These are phyloP conservation scores for Ditula angustiorana DNA, from an alignment of 2,888 invertebrate species.

Conservation along the genomic window DNA sequence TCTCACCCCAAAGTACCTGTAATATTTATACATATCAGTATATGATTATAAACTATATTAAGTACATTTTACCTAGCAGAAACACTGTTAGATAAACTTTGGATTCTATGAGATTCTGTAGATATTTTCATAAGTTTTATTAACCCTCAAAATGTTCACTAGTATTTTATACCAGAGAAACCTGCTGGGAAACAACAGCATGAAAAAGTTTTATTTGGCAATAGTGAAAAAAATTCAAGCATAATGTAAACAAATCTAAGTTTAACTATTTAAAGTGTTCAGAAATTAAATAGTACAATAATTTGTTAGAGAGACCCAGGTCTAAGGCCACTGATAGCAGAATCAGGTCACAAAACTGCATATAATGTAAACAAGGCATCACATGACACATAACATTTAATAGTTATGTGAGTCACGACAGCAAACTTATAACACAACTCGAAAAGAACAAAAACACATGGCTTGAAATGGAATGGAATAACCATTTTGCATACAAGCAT, in stretches of 20 bases:
- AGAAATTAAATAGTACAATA: not conserved
- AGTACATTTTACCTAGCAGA: not conserved
- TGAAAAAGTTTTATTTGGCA: not conserved
- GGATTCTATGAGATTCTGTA: too few relatives aligned
- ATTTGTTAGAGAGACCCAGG: not conserved
- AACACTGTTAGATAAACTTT: not conserved
- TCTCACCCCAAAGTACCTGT: slow-evolving; percentile 96
- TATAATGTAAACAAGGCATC: slow-evolving; percentile 48
- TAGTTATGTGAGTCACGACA: slow-evolving; percentile 31
- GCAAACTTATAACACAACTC: not conserved
- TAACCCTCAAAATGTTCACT: too few relatives aligned
- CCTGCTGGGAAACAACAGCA: not conserved
- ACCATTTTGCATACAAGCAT: too few relatives aligned
- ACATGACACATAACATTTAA: slow-evolving; percentile 23
- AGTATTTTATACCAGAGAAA: too few relatives aligned
- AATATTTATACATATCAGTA: slow-evolving; percentile 52
- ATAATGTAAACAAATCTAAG: not conserved
- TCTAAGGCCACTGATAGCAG: slow-evolving; percentile 1
- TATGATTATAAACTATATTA: not conserved
- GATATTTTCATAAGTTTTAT: too few relatives aligned
- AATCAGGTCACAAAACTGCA: slow-evolving; percentile 39
- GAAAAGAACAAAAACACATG: too few relatives aligned
- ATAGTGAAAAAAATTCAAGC: too few relatives aligned
- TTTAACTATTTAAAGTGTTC: not conserved
- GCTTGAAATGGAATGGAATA: too few relatives aligned